Percentiles rank a stretch among this genome's conserved stretches.
Conservation (phyloP, 2,888 invertebrate species). For the Chrysina gloriosa region DNA sequence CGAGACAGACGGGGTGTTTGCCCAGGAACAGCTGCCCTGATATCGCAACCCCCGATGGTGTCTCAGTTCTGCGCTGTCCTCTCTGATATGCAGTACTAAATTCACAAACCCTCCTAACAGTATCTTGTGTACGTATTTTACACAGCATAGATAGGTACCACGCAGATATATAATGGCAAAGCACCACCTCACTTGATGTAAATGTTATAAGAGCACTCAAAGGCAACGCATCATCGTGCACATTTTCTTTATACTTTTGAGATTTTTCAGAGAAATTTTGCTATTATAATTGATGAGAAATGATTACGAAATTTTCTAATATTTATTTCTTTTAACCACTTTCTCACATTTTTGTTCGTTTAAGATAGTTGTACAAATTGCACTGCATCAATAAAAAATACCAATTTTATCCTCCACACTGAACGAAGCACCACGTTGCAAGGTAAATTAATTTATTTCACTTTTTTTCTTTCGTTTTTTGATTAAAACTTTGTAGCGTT, state of each 20-base stretch:
- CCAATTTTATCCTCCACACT: conserved; percentile 44
- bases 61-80: conserved; percentile 61
- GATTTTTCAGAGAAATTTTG: conserved; percentile 35
- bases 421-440: conserved; percentile 51
- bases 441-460: conserved; percentile 47
- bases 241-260: conserved; percentile 37
- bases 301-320: conserved; percentile 42
- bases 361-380: conserved; percentile 44
- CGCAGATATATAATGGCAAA: conserved; percentile 51
- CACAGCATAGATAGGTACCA: conserved; percentile 21
- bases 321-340: conserved; percentile 41
- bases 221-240: conserved; percentile 47
- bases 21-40: conserved; percentile 61
- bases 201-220: conserved; percentile 47
- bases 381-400: conserved; percentile 50
- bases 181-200: conserved; percentile 49
- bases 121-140: conserved; percentile 55
- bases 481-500: conserved; percentile 21
- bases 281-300: conserved; percentile 23
- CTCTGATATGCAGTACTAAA: conserved; percentile 58
- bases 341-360: conserved; percentile 49
- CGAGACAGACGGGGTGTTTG: conserved; percentile 55
- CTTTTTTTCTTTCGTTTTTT: conserved; percentile 28
- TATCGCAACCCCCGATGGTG: conserved; percentile 60
- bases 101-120: conserved; percentile 51